These are phyloP conservation scores for Stenurella melanura DNA, from an alignment of 2,888 invertebrate species.

Conservation along the genomic window DNA sequence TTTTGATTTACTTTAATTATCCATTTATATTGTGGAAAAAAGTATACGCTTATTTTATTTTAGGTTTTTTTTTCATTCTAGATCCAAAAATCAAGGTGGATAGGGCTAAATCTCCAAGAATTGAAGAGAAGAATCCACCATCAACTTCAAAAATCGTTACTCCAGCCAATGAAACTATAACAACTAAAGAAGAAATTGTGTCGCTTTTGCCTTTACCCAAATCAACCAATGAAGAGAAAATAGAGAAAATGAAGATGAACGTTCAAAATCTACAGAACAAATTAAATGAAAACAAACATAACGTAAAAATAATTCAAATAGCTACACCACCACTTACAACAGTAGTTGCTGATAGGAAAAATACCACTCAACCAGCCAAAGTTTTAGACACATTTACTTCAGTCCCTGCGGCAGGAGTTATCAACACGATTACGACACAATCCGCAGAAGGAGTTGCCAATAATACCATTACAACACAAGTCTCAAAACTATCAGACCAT, in stretches of 20 bases:
- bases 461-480: not conserved
- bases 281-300: conserved; percentile 34
- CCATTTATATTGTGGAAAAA: no score
- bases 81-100: conserved; percentile 31
- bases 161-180: conserved; percentile 8
- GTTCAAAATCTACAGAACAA: conserved; percentile 42
- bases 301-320: conserved; percentile 22
- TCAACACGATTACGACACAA: conserved; percentile 16
- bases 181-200: conserved; percentile 20
- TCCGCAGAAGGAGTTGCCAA: not conserved
- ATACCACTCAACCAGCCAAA: not conserved
- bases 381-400: not conserved
- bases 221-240: conserved; percentile 23
- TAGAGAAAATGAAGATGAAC: conserved; percentile 43
- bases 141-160: conserved; percentile 47
- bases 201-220: not conserved
- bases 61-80: conserved; percentile 17
- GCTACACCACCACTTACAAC: not conserved
- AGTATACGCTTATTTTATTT: not conserved
- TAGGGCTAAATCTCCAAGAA: conserved; percentile 30
- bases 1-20: conserved; percentile 22
- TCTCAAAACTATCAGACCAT: conserved; percentile 41
- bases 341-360: conserved; percentile 21
- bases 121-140: conserved; percentile 37
- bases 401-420: not conserved